phyloP scores from a whole-genome alignment of 2,113 vertebrate species.

The Madoqua kirkii region DNA sequence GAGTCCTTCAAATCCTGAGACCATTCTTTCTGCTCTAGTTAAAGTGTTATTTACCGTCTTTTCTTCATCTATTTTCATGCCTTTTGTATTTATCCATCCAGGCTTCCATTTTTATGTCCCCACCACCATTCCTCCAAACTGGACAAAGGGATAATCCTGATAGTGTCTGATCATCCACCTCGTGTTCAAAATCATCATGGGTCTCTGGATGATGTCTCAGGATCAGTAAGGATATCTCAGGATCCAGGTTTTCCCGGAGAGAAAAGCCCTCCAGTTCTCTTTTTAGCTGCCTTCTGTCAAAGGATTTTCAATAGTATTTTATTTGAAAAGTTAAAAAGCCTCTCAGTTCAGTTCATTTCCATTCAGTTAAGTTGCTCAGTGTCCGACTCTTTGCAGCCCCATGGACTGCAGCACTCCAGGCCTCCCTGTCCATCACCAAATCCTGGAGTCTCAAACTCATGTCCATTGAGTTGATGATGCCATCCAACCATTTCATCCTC shows the following conservation, averaged over 20 bases:
- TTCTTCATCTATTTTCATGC: not conserved
- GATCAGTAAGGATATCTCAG: not conserved
- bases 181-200: not conserved
- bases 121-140: rapidly evolving
- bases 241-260: not conserved
- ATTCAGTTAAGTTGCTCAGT: not conserved
- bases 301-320: not conserved
- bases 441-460: not conserved
- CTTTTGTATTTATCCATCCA: not conserved
- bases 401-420: not conserved
- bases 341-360: not conserved
- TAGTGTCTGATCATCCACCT: not conserved
- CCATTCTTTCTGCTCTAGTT: not conserved
- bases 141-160: not conserved
- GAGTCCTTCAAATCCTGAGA: not conserved
- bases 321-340: not conserved
- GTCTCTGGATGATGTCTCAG: not conserved
- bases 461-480: not conserved
- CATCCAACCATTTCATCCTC: not conserved
- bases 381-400: not conserved
- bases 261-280: not conserved
- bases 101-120: not conserved
- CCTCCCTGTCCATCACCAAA: not conserved
- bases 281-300: not conserved
- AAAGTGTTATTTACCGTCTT: not conserved